A percentile compares a stretch with the other conserved stretches of the same genome.
These are phyloP conservation scores for Cephus runcator DNA, from an alignment of 2,888 invertebrate genomes.

Conservation along the genomic window DNA sequence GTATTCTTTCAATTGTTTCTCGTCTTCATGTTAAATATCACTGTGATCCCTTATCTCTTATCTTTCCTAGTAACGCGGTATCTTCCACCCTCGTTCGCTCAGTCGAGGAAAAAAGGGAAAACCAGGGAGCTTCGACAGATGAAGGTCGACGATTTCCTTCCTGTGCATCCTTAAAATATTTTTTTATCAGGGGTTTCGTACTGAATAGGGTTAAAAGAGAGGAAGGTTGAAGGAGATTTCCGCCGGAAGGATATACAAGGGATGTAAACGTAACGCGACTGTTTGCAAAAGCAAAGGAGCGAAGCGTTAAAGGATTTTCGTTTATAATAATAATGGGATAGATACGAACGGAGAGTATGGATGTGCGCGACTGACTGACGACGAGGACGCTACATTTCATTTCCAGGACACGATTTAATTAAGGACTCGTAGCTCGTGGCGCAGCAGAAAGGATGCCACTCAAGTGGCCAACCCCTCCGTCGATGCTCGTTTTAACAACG, in stretches of 20 bases:
- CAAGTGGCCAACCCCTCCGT: background rate
- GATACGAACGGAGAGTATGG: background rate
- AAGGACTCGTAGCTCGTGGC: slow-evolving; percentile 1
- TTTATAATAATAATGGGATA: slow-evolving; percentile 8
- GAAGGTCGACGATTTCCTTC: background rate
- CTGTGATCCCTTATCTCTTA: background rate
- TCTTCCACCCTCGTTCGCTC: background rate
- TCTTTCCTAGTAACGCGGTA: background rate
- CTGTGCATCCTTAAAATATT: background rate
- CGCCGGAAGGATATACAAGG: background rate
- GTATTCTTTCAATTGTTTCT: background rate
- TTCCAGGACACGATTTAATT: slow-evolving; percentile 5
- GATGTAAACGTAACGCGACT: background rate
- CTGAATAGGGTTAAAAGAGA: background rate
- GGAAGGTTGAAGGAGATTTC: background rate
- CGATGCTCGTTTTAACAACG: background rate
- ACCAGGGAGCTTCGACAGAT: no score
- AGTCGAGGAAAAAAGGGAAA: background rate
- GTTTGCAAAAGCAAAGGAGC: background rate
- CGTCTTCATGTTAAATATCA: background rate
- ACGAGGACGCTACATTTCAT: background rate
- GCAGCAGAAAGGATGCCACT: slow-evolving; percentile 4
- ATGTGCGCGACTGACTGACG: background rate
- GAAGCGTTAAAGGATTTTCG: background rate
- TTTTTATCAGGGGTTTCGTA: background rate